Evolutionary conservation across 64 coral and sea anemone species (phyloP).

Genomic region (Dendronephthya gigantea): DNA sequence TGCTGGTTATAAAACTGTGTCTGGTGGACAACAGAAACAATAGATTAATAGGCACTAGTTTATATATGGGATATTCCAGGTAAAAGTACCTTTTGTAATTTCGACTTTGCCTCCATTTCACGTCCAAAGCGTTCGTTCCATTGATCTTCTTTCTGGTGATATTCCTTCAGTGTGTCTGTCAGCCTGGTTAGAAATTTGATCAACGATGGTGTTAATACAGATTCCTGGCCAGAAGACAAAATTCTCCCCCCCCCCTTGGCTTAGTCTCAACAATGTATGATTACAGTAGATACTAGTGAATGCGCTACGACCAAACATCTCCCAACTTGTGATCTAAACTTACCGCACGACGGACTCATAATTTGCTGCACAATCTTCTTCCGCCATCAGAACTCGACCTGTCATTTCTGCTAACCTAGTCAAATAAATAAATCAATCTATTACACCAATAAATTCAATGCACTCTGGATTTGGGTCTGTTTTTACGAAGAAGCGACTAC

Average conservation of each 20-base stretch:
- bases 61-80: no score
- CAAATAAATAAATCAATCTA: not conserved
- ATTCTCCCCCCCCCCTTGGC: no score
- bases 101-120: not conserved
- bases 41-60: no score
- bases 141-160: not conserved
- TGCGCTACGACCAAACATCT: not conserved
- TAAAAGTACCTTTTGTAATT: not conserved
- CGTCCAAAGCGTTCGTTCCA: slow-evolving; percentile 10
- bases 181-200: not conserved
- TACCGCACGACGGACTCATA: not conserved
- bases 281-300: not conserved
- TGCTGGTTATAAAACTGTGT: no score
- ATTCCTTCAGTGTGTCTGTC: not conserved
- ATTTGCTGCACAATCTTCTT: not conserved
- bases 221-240: no score
- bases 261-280: not conserved
- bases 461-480: no score
- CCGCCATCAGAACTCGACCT: not conserved
- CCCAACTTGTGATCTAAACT: not conserved
- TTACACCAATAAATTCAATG: no score
- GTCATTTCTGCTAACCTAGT: not conserved
- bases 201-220: not conserved
- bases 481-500: no score
- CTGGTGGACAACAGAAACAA: no score